A percentile compares a stretch with the other conserved stretches of the same genome.
Evolutionary conservation across 1,140 invertebrate species (phyloP).

Genomic region (Drosophila pachea): DNA sequence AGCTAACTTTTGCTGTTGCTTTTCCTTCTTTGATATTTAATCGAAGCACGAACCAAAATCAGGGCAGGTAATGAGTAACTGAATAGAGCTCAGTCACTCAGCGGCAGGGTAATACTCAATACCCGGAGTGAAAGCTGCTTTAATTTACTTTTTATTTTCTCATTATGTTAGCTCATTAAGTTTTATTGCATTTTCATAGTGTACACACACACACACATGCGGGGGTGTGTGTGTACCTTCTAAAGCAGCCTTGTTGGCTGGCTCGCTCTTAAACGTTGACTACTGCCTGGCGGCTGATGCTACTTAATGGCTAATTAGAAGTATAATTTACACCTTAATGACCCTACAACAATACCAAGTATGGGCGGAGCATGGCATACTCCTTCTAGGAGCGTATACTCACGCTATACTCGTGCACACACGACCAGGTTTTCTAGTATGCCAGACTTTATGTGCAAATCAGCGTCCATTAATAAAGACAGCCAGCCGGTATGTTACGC

Average conservation of each 20-base stretch:
- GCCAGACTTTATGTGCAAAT: slow-evolving; percentile 64
- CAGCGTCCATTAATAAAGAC: slow-evolving; percentile 75
- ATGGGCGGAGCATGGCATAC: not conserved
- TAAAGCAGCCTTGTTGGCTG: slow-evolving; percentile 25
- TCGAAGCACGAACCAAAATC: slow-evolving; percentile 7
- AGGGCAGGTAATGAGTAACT: slow-evolving; percentile 26
- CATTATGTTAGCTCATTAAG: slow-evolving; percentile 69
- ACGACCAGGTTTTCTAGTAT: slow-evolving; percentile 11
- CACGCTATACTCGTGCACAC: slow-evolving; percentile 1
- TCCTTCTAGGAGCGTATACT: not conserved
- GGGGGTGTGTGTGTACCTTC: too few relatives aligned
- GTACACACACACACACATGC: slow-evolving; percentile 1
- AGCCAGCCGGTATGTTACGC: slow-evolving; percentile 57
- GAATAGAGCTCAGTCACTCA: not conserved
- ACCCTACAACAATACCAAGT: slow-evolving; percentile 61
- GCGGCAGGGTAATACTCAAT: not conserved
- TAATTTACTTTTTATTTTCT: slow-evolving; percentile 57
- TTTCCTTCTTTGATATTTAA: slow-evolving; percentile 23
- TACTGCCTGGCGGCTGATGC: slow-evolving; percentile 40
- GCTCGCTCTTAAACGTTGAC: slow-evolving; percentile 50
- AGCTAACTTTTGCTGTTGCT: slow-evolving; percentile 1
- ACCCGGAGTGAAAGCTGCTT: slow-evolving; percentile 20
- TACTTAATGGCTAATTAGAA: slow-evolving; percentile 75
- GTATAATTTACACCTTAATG: slow-evolving; percentile 77
- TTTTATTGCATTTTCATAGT: slow-evolving; percentile 67